A percentile compares a stretch with the other conserved stretches of the same genome.
Evolutionary conservation across 35 echinoderm and acorn worm genomes (phyloP).

Genomic region (Diadema setosum): DNA sequence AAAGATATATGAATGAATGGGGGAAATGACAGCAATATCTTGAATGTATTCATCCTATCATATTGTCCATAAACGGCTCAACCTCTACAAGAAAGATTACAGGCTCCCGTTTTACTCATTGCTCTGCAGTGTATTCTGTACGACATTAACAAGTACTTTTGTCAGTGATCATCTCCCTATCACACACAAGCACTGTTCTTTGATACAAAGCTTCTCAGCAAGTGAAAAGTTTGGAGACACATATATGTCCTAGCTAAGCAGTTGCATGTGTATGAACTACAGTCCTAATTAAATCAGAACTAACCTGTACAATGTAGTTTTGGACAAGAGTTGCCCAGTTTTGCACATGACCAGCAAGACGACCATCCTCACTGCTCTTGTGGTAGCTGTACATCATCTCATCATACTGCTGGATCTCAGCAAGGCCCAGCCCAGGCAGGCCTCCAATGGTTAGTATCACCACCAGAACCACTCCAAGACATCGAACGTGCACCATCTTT

Average conservation of each 20-base stretch:
- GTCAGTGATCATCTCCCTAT: background rate
- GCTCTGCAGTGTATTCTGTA: background rate
- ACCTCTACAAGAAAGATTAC: no score
- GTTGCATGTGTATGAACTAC: background rate
- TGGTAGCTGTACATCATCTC: background rate
- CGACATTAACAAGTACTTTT: background rate
- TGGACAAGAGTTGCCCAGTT: conserved; percentile 96
- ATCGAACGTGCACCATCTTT: no score
- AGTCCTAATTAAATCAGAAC: background rate
- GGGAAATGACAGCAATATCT: no score
- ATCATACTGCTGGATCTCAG: no score
- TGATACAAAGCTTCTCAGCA: background rate
- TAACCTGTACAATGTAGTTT: conserved; percentile 94
- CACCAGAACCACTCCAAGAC: no score
- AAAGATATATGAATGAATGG: no score
- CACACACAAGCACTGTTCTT: background rate
- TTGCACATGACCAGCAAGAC: conserved; percentile 70
- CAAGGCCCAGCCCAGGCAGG: no score
- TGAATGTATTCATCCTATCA: no score
- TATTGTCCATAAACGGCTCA: no score
- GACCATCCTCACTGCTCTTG: conserved; percentile 8
- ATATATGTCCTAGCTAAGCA: background rate
- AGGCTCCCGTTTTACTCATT: no score
- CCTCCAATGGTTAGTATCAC: no score
- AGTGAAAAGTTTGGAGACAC: background rate